These are phyloP conservation scores for Bubalus kerabau DNA, from an alignment of 2,113 vertebrate genomes.

Conservation along the genomic window DNA sequence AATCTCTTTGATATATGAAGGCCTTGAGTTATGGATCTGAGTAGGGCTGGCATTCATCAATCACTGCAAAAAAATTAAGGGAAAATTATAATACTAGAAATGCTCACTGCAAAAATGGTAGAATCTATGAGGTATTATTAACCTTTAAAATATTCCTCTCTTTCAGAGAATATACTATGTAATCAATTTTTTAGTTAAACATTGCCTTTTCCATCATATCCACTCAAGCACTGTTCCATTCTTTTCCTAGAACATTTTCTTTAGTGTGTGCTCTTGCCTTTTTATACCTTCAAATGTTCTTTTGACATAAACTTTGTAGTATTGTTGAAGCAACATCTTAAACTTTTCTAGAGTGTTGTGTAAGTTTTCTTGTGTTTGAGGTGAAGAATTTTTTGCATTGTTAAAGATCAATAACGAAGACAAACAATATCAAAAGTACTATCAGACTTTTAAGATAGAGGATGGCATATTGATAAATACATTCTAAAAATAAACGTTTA, in stretches of 20 bases:
- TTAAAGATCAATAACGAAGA: neutral
- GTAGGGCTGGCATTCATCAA: neutral
- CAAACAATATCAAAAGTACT: neutral
- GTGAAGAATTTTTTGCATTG: neutral
- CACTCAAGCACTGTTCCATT: neutral
- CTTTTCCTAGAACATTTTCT: neutral
- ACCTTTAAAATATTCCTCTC: conserved; percentile 8
- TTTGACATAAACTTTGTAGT: neutral
- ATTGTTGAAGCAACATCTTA: neutral
- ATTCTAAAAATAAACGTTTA: neutral
- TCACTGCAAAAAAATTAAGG: neutral
- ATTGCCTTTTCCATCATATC: neutral
- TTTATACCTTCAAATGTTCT: neutral
- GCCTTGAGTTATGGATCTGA: neutral
- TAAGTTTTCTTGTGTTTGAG: neutral
- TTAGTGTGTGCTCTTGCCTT: neutral
- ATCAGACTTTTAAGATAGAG: neutral
- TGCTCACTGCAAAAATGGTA: neutral
- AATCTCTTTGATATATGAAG: neutral
- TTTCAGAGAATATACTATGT: neutral
- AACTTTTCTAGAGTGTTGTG: neutral
- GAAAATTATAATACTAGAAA: neutral
- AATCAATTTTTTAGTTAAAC: neutral
- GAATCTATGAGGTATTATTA: neutral
- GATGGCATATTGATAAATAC: neutral